A percentile compares a stretch with the other conserved stretches of the same genome.
These are phyloP conservation scores for Paramisgurnus dabryanus DNA, from an alignment of 2,113 vertebrate species.

Conservation along the genomic window DNA sequence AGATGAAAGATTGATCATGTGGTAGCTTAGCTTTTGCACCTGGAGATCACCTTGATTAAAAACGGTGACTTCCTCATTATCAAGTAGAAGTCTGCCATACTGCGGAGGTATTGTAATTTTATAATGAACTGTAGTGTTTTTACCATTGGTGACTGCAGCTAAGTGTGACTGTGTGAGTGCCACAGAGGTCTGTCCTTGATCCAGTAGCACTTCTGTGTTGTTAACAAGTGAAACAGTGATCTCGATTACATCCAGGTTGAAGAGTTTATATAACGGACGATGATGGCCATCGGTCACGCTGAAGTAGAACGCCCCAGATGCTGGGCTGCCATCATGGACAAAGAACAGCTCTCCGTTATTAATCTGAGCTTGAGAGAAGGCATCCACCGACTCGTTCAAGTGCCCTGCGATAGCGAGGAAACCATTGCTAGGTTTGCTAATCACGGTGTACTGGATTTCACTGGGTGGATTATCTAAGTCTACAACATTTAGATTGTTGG, in stretches of 20 bases:
- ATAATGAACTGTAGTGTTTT: constrained; percentile 76
- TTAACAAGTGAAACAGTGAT: constrained; percentile 78
- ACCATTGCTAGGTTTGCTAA: constrained; percentile 84
- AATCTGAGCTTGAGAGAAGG: constrained; percentile 86
- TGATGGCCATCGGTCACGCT: constrained; percentile 87
- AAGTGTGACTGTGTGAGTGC: constrained; percentile 76
- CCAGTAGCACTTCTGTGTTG: constrained; percentile 73
- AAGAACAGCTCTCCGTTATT: constrained; percentile 80
- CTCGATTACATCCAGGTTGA: constrained; percentile 83
- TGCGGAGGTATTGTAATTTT: constrained; percentile 73
- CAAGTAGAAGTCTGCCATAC: constrained; percentile 77
- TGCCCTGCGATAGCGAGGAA: constrained; percentile 75
- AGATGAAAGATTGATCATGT: constrained; percentile 75
- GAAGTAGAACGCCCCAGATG: constrained; percentile 88
- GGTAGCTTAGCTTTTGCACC: constrained; percentile 75
- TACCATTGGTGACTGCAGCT: constrained; percentile 81
- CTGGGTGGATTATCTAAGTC: constrained; percentile 82
- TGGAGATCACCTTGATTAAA: constrained; percentile 82
- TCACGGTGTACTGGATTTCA: constrained; percentile 81
- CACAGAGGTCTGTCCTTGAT: constrained; percentile 77
- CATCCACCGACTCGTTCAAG: constrained; percentile 69
- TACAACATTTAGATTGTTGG: constrained; percentile 81
- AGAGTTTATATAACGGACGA: constrained; percentile 86
- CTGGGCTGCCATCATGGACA: constrained; percentile 83
- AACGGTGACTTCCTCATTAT: constrained; percentile 64